Evolutionary conservation across 2,113 vertebrate genomes (phyloP), one percentile per base, ranked within the genome.

Genomic region (Sinocyclocheilus grahami): DNA sequence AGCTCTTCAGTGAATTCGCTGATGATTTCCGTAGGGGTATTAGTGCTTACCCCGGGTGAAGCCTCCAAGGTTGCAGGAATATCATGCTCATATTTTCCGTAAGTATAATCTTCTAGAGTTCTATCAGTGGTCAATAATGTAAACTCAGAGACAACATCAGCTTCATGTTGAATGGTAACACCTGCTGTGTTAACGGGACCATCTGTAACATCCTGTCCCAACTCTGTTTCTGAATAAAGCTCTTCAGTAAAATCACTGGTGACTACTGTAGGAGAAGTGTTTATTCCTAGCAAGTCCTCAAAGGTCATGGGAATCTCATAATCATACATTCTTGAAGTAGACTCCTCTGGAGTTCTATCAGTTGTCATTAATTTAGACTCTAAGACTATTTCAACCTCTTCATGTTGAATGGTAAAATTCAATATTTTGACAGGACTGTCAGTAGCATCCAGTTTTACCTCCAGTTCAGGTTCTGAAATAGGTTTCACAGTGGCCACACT

Each of bases 291-390:
- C 53, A 69, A 24, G 33, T 78, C 85, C 18, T 80, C 27, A 20
- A 88, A 67, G 39, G 63, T 85, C 12, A 78, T n/a, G 53, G 46
- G 20, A 10, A 55, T 46, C 11, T 10, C 5, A 81, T 84, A n/a
- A 20, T 86, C 76, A 48, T 51, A 24, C 4, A 0, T 18, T 60
- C 12, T 42, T 53, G 27, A 65, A 46, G 79, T 46, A 82, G 39
- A 82, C n/a, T 69, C 12, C n/a, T 71, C 63, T 46, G 37, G 7
- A 27, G 67, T 48, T 78, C 90, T 87, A 46, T 51, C 75, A 16
- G 42, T 9, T 42, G 42, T 42, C 42, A 42, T 42, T 42, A 42
- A 42, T 42, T 42, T 42, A 42, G 58, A 63, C 33, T 69, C 67
- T 37, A 16, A 69, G 6, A 69, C 30, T 10, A 37, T 18, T 18